Base-by-base conservation (phyloP, 2,888 invertebrate species). In the Callinectes sapidus region DNA sequence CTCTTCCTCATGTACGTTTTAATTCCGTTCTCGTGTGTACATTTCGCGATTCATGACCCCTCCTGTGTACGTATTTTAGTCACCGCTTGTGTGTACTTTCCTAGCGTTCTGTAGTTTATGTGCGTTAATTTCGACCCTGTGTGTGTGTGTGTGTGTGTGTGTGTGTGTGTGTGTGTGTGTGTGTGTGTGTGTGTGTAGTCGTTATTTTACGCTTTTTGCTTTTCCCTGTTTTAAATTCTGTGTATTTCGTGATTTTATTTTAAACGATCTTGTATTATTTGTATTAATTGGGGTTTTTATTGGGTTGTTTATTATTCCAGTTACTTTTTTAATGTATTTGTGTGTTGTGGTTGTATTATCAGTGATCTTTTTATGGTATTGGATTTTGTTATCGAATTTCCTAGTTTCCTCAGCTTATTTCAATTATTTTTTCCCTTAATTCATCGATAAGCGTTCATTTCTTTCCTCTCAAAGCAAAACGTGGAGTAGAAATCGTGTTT, bases 91-190 rank as follows among this genome's bases (percentile, higher is more conserved):
- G 23, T 61, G 61, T 23, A 61, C 2, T 18, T 61, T 55, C 23
- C 5, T 23, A 13, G 61, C 23, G 61, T 18, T 61, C 61, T 61
- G 28, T 77, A 5, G 71, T 77, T 77, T 13, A 77, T 77, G 71
- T 77, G 61, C 61, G 61, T 61, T 23, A 13, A 2, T 61, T 61
- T 61, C 23, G 23, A 23, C 2, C 2, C 61, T 77, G 71, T 77
- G 71, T 77, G 71, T 77, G 71, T 32, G 28, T 77, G 13, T 32
- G 28, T 77, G 71, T 77, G 71, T n/a, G 71, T 71, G 71, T 71
- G 71, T 71, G 71, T 71, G n/a, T n/a, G n/a, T 77, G 71, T 77
- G 71, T 77, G 71, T 77, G 71, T 32, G 28, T 77, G 13, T 32
- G 28, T 77, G 71, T 77, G 42, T 87, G 39, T 87, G 42, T 87